Evolutionary conservation across 1,140 invertebrate species (phyloP), one percentile per base, ranked within the genome.

Genomic region (Conus betulinus): DNA sequence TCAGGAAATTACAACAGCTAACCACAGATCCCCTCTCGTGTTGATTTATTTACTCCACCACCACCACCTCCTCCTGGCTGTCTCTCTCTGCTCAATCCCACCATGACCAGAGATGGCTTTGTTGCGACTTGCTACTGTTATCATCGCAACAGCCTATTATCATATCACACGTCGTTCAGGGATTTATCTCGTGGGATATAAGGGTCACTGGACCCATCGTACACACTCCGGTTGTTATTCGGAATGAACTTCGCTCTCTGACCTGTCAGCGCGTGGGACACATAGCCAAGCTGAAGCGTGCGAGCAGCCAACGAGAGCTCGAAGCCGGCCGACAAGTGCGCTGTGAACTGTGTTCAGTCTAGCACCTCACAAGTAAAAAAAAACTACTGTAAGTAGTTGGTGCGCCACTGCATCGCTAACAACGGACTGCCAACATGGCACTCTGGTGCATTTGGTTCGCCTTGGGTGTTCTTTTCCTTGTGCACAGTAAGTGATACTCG

Each of bases 401-500:
- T 39, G 39, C 3, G 39, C 39, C 39, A 39, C 39, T 39, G 39
- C 39, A 39, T 39, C 39, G 39, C 57, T 8, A 60, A 8, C 57
- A 15, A 60, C 57, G 57, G 4, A 0, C 25, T 78, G 76, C 25
- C 82, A 63, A 84, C 53, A 84, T 84, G 82, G 82, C 55, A 23
- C 25, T 27, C 25, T 84, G 82, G 82, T 84, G 82, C 55, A 39
- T 84, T 60, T 25, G 82, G 23, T 20, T 84, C 5, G 82, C 82
- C 3, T 51, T 84, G 20, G n/a, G 82, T 39, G 57, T 84, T n/a
- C 82, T 84, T 8, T 67, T 84, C 82, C 27, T 63, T 84, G 82
- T 63, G n/a, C 27, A 84, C 57, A 84, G 82, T 84, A 84, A 84
- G 82, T 84, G 55, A 57, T 39, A 39, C 39, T 39, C 39, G 39